phyloP scores from a whole-genome alignment of 2,888 invertebrate genomes.

The Xestia c-nigrum region DNA sequence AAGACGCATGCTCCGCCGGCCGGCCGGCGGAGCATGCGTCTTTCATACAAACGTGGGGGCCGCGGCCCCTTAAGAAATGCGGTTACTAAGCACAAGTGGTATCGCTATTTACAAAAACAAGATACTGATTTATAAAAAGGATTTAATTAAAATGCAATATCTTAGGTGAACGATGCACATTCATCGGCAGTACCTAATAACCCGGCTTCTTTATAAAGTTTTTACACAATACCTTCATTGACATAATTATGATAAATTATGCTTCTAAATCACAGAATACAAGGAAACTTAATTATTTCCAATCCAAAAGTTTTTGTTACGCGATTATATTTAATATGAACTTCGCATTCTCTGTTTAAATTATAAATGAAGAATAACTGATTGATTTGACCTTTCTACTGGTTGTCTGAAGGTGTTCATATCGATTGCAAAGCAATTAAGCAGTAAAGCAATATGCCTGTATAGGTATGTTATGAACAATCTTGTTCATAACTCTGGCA shows the following conservation, averaged over 20 bases:
- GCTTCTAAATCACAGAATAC: conserved; percentile 48
- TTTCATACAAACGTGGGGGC: too few species aligned
- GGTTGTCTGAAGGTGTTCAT: conserved; percentile 56
- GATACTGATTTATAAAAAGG: background rate
- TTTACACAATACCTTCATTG: conserved; percentile 45
- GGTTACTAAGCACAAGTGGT: background rate
- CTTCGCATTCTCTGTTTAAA: conserved; percentile 49
- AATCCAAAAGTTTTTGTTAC: conserved; percentile 55
- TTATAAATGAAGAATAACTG: conserved; percentile 60
- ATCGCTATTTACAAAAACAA: conserved; percentile 2
- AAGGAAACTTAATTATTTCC: conserved; percentile 55
- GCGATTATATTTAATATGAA: conserved; percentile 47
- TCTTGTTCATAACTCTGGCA: conserved; percentile 48
- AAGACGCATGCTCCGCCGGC: too few species aligned
- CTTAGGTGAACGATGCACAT: conserved; percentile 6
- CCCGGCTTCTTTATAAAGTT: conserved; percentile 26
- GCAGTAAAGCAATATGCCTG: conserved; percentile 37
- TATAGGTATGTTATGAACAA: conserved; percentile 32
- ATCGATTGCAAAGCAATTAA: conserved; percentile 59
- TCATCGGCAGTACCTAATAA: conserved; percentile 13
- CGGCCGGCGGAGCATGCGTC: too few species aligned
- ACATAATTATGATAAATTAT: conserved; percentile 64
- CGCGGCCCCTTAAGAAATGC: background rate
- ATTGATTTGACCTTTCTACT: conserved; percentile 70
- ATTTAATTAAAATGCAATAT: conserved; percentile 4